Evolutionary conservation across 2,888 invertebrate genomes (phyloP), one percentile per base, ranked within the genome.

Genomic region (Synanthedon formicaeformis): DNA sequence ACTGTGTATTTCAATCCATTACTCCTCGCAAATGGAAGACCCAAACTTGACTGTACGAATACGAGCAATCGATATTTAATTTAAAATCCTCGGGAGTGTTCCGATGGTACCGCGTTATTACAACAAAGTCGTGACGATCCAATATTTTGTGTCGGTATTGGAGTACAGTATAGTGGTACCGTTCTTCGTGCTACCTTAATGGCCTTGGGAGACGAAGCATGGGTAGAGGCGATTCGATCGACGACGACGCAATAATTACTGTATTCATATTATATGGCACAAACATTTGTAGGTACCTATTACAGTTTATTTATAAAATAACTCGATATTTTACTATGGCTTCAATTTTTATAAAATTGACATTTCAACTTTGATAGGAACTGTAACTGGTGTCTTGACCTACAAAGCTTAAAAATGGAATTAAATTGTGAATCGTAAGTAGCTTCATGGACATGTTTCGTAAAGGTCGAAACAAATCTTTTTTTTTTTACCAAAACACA

Each of bases 131-230:
- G 82, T 82, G 83, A 82, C 56, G 73, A 60, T 66, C 65, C 62
- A 63, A 65, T 68, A 67, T 65, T 63, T 58, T 58, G 64, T 71
- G 78, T 66, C 67, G 64, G 66, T 68, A 67, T 65, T 63, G 58
- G 59, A 59, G 64, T 71, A 79, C 78, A 71, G 81, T 79, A 34
- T 34, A 75, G 76, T 67, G 73, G 71, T 70, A 79, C 79, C 77
- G 81, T 77, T 78, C 67, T 71, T 72, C 71, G 69, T 68, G 72
- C 65, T 34, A 34, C 34, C 10, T 45, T 71, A 70, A 70, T 78
- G 81, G 75, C 84, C 82, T 83, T 83, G 82, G 67, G 68, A 69
- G 71, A 67, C 69, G 66, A 18, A 49, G 61, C 73, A 66, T 63
- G 66, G 71, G 69, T 73, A 75, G 67, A 68, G 71, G 68, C 71